A percentile compares a stretch with the other conserved stretches of the same genome.
These are phyloP conservation scores for Eulemur macaco DNA, from an alignment of 2,113 vertebrate species.

Conservation along the genomic window DNA sequence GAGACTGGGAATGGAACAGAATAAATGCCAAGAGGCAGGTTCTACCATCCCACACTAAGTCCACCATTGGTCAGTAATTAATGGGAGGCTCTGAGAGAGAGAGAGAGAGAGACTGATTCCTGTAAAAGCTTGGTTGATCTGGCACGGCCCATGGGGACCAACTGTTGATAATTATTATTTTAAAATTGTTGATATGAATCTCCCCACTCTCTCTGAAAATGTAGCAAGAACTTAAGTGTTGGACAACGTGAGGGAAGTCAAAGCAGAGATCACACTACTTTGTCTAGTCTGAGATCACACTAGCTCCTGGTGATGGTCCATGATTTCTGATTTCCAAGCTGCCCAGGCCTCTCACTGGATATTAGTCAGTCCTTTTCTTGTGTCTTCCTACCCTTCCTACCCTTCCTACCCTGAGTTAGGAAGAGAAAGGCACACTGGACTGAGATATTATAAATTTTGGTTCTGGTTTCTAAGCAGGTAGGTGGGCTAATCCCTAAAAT, in stretches of 20 bases:
- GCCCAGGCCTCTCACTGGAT: neutral
- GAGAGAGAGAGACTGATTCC: neutral
- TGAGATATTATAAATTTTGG: neutral
- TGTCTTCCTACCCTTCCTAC: neutral
- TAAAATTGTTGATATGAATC: neutral
- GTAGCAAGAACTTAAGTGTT: neutral
- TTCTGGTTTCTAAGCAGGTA: neutral
- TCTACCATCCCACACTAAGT: neutral
- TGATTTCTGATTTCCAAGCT: neutral
- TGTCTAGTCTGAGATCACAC: neutral
- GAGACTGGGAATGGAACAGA: neutral
- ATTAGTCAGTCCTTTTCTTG: neutral
- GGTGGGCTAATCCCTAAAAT: neutral
- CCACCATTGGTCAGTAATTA: neutral
- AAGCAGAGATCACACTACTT: neutral
- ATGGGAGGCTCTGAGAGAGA: neutral
- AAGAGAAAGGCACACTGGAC: neutral
- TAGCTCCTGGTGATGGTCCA: neutral
- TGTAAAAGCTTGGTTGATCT: constrained; percentile 31
- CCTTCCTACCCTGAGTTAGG: neutral
- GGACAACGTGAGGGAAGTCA: neutral
- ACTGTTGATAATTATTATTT: neutral
- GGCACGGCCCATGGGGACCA: neutral
- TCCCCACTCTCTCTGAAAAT: neutral
- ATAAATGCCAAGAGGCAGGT: neutral